These are phyloP conservation scores for Falco rusticolus DNA, from an alignment of 2,797 vertebrate genomes.

Conservation along the genomic window DNA sequence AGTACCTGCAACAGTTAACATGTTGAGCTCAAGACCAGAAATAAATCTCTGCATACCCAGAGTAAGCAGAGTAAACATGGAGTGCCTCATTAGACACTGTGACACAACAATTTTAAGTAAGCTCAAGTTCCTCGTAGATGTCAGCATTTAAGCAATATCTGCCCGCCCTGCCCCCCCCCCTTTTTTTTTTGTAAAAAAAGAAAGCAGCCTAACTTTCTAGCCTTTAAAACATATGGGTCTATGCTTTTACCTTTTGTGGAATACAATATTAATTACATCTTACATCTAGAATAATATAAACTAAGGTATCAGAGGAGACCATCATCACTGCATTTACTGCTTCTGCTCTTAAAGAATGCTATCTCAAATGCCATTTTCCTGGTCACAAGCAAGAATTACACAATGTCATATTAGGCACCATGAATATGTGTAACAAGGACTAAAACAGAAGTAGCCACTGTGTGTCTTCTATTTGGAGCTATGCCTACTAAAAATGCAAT, in stretches of 20 bases:
- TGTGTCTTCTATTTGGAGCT: neutral
- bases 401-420: neutral
- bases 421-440: neutral
- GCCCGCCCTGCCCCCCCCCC: neutral
- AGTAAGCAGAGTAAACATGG: neutral
- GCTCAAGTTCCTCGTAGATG: conserved; percentile 39
- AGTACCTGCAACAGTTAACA: neutral
- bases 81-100: neutral
- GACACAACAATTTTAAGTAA: conserved; percentile 31
- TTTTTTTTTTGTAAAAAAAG: neutral
- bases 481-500: neutral
- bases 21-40: neutral
- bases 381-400: neutral
- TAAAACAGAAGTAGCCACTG: neutral
- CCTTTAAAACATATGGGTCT: neutral
- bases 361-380: conserved; percentile 47
- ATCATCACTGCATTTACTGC: neutral
- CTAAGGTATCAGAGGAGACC: neutral
- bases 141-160: neutral
- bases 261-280: neutral
- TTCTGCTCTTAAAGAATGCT: neutral
- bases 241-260: neutral
- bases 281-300: neutral
- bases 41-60: neutral
- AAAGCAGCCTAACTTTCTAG: conserved; percentile 5